Base-by-base conservation (phyloP, 2,797 vertebrate species). In the Micrastur ruficollis region DNA sequence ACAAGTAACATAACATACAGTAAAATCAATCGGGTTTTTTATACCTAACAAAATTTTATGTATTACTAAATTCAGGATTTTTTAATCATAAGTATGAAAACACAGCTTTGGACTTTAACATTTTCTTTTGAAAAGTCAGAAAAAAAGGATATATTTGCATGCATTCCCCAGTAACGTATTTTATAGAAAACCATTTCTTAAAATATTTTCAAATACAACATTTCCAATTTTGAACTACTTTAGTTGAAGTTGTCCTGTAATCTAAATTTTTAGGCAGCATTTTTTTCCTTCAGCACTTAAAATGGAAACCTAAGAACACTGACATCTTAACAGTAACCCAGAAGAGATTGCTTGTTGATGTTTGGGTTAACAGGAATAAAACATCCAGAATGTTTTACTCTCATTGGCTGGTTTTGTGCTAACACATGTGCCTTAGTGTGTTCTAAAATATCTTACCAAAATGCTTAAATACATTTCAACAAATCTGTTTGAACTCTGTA, bases 391-490 rank as follows among this genome's bases (percentile, higher is more conserved):
- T 74, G 68, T 91, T 95, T 96, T 91, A 78, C 46, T 38, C 34
- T 93, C 83, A 90, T 90, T 95, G 86, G 42, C 83, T 93, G 78
- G 6, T 27, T 93, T 94, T 93, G 66, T 89, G 80, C 62, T 92
- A 93, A 82, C 86, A 93, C 82, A 32, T 61, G 67, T 92, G 74
- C 36, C 2, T 61, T 93, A 59, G 66, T 55, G 23, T 61, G 44
- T 47, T 95, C 81, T 89, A 82, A 86, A 95, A 92, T 85, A 62
- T 93, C 78, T 71, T 93, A 87, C 81, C 71, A 87, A 83, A 89
- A 91, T 29, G 73, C 86, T 76, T 89, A 85, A 95, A 92, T 87
- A 67, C 42, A 58, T 91, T 95, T 96, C 78, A 93, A 80, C 92
- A 95, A 84, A 93, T 90, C 83, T 95, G 92, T 89, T 80, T 94